phyloP scores from a whole-genome alignment of 2,888 invertebrate genomes.

The Watsonalla binaria region DNA sequence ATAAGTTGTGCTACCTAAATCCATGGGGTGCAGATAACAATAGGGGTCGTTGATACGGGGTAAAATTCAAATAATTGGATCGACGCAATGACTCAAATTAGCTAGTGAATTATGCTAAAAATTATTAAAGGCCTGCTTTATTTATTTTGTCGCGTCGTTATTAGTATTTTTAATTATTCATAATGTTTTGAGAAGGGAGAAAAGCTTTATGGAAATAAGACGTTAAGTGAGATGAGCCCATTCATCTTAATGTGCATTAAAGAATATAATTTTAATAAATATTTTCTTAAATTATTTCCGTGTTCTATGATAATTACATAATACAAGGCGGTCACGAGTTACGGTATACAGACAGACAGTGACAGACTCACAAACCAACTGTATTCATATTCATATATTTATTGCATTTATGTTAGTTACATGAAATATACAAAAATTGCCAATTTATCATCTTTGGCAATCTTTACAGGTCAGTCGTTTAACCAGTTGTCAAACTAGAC shows the following conservation, averaged over 20 bases:
- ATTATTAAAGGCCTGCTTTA: constrained; percentile 44
- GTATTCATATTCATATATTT: too few species aligned
- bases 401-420: too few species aligned
- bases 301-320: too few species aligned
- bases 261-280: not conserved
- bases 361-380: too few species aligned
- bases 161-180: constrained; percentile 50
- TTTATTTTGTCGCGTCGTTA: constrained; percentile 31
- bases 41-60: constrained; percentile 27
- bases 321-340: too few species aligned
- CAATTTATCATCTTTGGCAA: too few species aligned
- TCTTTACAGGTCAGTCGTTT: too few species aligned
- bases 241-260: not conserved
- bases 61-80: constrained; percentile 48
- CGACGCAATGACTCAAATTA: constrained; percentile 54
- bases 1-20: constrained; percentile 3
- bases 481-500: too few species aligned
- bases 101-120: constrained; percentile 63
- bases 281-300: not conserved
- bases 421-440: too few species aligned
- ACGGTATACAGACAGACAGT: too few species aligned
- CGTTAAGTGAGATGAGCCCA: not conserved
- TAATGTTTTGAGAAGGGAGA: constrained; percentile 10
- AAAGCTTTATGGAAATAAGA: not conserved
- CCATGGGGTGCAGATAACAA: constrained; percentile 45